A percentile compares a stretch with the other conserved stretches of the same genome.
These are phyloP conservation scores for Tholera decimalis DNA, from an alignment of 2,888 invertebrate species.

Conservation along the genomic window DNA sequence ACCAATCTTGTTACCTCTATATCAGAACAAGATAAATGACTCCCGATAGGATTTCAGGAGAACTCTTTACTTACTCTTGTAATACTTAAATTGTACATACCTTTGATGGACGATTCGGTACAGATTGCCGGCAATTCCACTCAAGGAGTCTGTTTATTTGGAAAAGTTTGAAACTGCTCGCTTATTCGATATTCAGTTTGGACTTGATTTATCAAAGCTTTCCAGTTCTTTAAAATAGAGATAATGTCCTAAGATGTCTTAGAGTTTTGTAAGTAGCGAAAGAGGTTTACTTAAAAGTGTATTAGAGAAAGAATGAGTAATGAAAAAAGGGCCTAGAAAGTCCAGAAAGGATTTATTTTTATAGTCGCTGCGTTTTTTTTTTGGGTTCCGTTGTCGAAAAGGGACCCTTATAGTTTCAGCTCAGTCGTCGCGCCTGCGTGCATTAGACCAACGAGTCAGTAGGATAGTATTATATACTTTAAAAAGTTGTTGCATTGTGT, in stretches of 20 bases:
- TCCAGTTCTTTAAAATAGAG: background rate
- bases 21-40: constrained; percentile 53
- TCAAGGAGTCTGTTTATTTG: constrained; percentile 22
- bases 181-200: background rate
- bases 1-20: constrained; percentile 54
- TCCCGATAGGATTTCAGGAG: constrained; percentile 36
- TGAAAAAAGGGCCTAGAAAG: too few relatives aligned
- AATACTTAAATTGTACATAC: constrained; percentile 30
- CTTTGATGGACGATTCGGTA: background rate
- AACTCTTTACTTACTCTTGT: constrained; percentile 9
- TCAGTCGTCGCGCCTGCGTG: too few relatives aligned
- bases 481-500: too few relatives aligned
- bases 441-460: too few relatives aligned
- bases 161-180: background rate
- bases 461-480: too few relatives aligned
- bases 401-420: too few relatives aligned
- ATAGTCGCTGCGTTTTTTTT: too few relatives aligned
- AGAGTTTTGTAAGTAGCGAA: too few relatives aligned
- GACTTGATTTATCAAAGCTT: constrained; percentile 4
- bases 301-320: too few relatives aligned
- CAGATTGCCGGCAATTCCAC: background rate
- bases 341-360: too few relatives aligned
- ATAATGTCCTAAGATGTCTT: background rate
- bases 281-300: background rate
- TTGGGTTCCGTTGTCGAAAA: too few relatives aligned